These are phyloP conservation scores for Xylocampa areola DNA, from an alignment of 2,888 invertebrate species.

Conservation along the genomic window DNA sequence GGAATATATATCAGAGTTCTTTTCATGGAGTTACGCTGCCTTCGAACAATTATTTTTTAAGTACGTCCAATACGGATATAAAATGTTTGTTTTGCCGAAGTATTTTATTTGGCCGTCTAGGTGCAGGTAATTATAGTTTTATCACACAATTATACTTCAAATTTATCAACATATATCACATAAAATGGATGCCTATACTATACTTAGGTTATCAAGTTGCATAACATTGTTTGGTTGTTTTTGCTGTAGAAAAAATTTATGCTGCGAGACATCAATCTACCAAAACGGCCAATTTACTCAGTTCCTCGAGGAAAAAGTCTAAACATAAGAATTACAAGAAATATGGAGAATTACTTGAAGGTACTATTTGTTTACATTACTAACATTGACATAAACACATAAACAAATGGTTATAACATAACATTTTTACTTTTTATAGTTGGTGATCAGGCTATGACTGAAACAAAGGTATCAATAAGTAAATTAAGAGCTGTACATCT, in stretches of 20 bases:
- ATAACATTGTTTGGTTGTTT: conserved; percentile 71
- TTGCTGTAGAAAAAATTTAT: conserved; percentile 76
- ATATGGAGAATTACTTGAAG: conserved; percentile 92
- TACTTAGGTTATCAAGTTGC: conserved; percentile 74
- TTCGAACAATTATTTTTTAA: conserved; percentile 67
- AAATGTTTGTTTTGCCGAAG: conserved; percentile 85
- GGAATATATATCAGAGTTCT: conserved; percentile 80
- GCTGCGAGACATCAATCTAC: conserved; percentile 81
- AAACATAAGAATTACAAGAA: conserved; percentile 86
- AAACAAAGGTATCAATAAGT: conserved; percentile 92
- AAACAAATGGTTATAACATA: conserved; percentile 10
- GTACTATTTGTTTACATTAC: conserved; percentile 77
- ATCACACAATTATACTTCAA: background rate
- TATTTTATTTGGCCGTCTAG: conserved; percentile 73
- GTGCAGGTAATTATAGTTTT: conserved; percentile 73
- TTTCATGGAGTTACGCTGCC: conserved; percentile 74
- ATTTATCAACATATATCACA: background rate
- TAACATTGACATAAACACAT: background rate
- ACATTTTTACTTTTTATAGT: conserved; percentile 91
- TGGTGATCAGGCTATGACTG: conserved; percentile 90
- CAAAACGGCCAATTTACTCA: conserved; percentile 78
- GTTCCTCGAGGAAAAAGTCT: conserved; percentile 81
- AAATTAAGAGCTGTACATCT: conserved; percentile 92
- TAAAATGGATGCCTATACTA: conserved; percentile 2
- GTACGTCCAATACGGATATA: conserved; percentile 69